Percentiles rank a stretch among this genome's conserved stretches.
Conservation (phyloP, 2,113 vertebrate genomes). For the Protobothrops flavoviridis region DNA sequence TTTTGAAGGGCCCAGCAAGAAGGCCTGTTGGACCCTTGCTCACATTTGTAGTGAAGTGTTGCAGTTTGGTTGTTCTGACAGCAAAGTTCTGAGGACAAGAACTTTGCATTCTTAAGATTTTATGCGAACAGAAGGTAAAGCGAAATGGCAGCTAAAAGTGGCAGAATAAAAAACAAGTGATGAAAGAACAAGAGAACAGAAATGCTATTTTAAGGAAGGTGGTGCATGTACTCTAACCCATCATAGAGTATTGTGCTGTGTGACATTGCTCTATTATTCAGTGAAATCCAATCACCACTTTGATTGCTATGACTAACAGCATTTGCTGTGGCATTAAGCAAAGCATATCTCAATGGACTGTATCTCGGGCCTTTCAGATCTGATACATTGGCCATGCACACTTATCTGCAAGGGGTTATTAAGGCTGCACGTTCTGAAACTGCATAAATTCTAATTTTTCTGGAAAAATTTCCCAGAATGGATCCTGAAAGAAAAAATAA, state of each 20-base stretch:
- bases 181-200: conserved; percentile 8
- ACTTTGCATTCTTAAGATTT: not conserved
- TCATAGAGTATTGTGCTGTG: not conserved
- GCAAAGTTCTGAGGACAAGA: not conserved
- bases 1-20: not conserved
- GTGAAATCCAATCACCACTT: not conserved
- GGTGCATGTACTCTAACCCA: not conserved
- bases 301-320: not conserved
- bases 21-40: not conserved
- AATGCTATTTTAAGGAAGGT: conserved; percentile 3
- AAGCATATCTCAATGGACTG: not conserved
- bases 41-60: not conserved
- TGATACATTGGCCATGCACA: not conserved
- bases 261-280: conserved; percentile 1
- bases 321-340: not conserved
- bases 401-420: not conserved
- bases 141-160: not conserved
- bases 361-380: not conserved
- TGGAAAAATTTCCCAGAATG: not conserved
- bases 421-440: not conserved
- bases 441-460: not conserved
- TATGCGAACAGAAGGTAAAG: not conserved
- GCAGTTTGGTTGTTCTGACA: not conserved
- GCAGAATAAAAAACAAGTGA: not conserved
- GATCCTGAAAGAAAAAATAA: not conserved